These are phyloP conservation scores for Fragum whitleyi DNA, from an alignment of 2,888 invertebrate species.

Conservation along the genomic window DNA sequence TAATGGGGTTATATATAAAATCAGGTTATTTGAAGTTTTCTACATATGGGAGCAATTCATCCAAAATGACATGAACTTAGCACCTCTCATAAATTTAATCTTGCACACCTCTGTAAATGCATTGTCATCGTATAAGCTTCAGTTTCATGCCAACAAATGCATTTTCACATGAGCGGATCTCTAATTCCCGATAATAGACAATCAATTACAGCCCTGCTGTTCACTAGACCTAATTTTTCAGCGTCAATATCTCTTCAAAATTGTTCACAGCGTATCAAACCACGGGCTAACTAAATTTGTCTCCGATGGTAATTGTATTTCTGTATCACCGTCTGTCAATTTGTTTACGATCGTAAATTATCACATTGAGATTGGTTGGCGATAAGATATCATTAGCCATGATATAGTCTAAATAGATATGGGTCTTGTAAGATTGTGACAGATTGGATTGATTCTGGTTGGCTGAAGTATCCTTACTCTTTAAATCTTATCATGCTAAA, in stretches of 20 bases:
- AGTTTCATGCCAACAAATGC: conserved; percentile 5
- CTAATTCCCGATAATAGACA: conserved; percentile 6
- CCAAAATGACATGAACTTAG: conserved; percentile 5
- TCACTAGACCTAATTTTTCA: conserved; percentile 8
- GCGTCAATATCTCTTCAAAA: conserved; percentile 1
- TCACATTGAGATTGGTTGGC: conserved; percentile 40
- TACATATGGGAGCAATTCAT: background rate
- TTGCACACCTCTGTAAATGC: conserved; percentile 15
- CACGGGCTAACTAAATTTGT: conserved; percentile 28
- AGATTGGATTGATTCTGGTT: conserved; percentile 5
- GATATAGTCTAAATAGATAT: conserved; percentile 27
- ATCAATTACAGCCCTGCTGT: conserved; percentile 6
- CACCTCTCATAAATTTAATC: conserved; percentile 16
- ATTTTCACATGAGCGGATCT: conserved; percentile 17
- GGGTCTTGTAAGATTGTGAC: conserved; percentile 18
- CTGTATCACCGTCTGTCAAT: conserved; percentile 35
- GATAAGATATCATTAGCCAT: conserved; percentile 40
- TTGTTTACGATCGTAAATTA: conserved; percentile 45
- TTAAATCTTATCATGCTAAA: too few relatives aligned
- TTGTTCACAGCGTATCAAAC: conserved; percentile 15
- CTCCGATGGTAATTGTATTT: conserved; percentile 19
- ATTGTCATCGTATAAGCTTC: conserved; percentile 20
- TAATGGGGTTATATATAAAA: too few relatives aligned
- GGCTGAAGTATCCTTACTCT: conserved; percentile 1
- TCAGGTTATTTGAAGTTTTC: conserved; percentile 12